Evolutionary conservation across 2,888 invertebrate genomes (phyloP), one percentile per base, ranked within the genome.

Genomic region (Sisyra terminalis): DNA sequence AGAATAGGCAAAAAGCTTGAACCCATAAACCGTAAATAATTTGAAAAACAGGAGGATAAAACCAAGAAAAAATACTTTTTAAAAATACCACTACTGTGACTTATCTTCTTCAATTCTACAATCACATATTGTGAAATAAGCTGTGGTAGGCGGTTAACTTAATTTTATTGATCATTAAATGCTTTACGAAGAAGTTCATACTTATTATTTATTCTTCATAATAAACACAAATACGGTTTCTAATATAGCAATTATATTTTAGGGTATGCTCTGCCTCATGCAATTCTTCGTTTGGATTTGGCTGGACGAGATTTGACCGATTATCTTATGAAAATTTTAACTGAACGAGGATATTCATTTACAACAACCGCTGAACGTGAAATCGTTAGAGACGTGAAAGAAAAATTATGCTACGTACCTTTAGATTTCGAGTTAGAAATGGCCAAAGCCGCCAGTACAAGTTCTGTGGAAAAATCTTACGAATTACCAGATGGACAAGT

Each of bases 351-450:
- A 48, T 88, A 88, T 70, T 84, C 85, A 4, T 88, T 88, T 75
- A 87, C 87, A 58, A 87, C 87, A 63, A 87, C 87, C 35, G 86
- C 90, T 55, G 90, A 92, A 66, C 73, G 89, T 54, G 90, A 92
- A 74, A 90, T 92, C 63, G 90, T 90, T 10, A 78, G 89, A 53
- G 90, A 90, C 70, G 88, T 92, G 70, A 92, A 92, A 70, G 90
- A 90, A 64, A 88, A 87, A 62, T 74, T 88, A 53, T 87, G 88
- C 72, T 88, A 88, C 60, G 87, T 88, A 47, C 87, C 87, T 39
- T 70, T 88, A 52, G 88, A 88, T 73, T 88, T 88, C 61, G 87
- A 88, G 63, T 86, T 89, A 70, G 89, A 90, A 71, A 89, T 90
- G 89, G 87, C 87, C 55, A 89, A 88, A 50, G 89, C 89, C 46